These are phyloP conservation scores for Sylvilagus floridanus DNA, from an alignment of 2,797 vertebrate genomes.

Conservation along the genomic window DNA sequence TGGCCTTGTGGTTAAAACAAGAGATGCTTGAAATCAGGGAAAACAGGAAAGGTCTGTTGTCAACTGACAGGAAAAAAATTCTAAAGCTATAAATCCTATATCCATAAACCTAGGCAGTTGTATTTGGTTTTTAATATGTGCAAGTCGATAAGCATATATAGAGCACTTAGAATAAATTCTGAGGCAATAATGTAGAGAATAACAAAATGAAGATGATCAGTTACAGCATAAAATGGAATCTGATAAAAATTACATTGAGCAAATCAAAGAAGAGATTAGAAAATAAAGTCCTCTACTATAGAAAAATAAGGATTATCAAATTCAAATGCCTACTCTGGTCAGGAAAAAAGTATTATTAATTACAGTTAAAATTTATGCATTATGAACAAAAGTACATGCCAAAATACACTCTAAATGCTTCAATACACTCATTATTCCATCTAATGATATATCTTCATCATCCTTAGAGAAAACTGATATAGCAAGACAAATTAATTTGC, in stretches of 20 bases:
- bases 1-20: neutral
- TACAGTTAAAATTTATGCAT: neutral
- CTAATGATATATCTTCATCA: neutral
- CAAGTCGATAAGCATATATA: neutral
- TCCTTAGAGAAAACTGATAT: slow-evolving; percentile 8
- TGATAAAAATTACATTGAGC: neutral
- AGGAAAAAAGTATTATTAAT: neutral
- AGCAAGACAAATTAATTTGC: neutral
- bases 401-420: neutral
- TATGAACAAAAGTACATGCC: neutral
- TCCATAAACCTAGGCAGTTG: neutral
- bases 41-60: neutral
- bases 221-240: neutral
- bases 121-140: neutral
- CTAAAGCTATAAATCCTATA: slow-evolving; percentile 30
- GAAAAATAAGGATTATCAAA: neutral
- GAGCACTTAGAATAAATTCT: neutral
- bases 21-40: neutral
- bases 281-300: neutral
- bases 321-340: neutral
- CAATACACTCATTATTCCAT: neutral
- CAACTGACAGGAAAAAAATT: neutral
- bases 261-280: slow-evolving; percentile 8
- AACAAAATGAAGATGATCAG: neutral
- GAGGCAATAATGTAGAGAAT: neutral